These are phyloP conservation scores for Drosophila kohkoa DNA, from an alignment of 1,140 invertebrate species.

Conservation along the genomic window DNA sequence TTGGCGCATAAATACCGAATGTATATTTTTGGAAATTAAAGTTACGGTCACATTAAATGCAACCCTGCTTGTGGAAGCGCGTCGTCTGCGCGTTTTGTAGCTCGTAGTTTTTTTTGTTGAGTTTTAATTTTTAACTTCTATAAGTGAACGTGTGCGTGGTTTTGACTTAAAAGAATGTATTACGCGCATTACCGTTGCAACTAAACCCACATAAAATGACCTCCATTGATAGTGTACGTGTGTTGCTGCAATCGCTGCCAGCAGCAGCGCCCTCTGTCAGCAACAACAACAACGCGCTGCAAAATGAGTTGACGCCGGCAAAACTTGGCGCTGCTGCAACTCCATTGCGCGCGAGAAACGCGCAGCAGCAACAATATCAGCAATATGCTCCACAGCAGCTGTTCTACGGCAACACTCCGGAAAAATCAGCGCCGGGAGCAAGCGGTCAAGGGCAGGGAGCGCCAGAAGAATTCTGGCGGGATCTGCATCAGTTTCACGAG, in stretches of 20 bases:
- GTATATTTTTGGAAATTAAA: not conserved
- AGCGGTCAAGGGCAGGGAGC: slow-evolving; percentile 30
- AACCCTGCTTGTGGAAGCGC: slow-evolving; percentile 58
- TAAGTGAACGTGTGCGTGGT: slow-evolving; percentile 49
- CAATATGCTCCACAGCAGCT: slow-evolving; percentile 32
- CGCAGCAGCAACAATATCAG: slow-evolving; percentile 30
- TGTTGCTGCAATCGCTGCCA: slow-evolving; percentile 69
- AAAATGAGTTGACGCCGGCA: slow-evolving; percentile 57
- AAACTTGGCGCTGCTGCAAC: slow-evolving; percentile 54
- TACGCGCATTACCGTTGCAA: slow-evolving; percentile 39
- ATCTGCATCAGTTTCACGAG: slow-evolving; percentile 93
- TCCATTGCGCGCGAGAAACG: slow-evolving; percentile 67
- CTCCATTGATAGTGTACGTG: slow-evolving; percentile 69
- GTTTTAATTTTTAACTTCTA: slow-evolving; percentile 50
- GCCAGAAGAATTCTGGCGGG: slow-evolving; percentile 88
- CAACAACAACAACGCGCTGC: slow-evolving; percentile 39
- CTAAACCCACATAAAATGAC: slow-evolving; percentile 52
- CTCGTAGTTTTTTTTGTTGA: slow-evolving; percentile 64
- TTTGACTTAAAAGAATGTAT: slow-evolving; percentile 51
- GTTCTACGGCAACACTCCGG: slow-evolving; percentile 44
- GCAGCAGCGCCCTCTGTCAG: slow-evolving; percentile 54
- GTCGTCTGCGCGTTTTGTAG: slow-evolving; percentile 66
- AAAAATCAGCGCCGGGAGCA: slow-evolving; percentile 36
- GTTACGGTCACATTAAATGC: slow-evolving; percentile 23
- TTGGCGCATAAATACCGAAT: not conserved